phyloP scores from a whole-genome alignment of 2,113 vertebrate genomes.

The Cariama cristata region DNA sequence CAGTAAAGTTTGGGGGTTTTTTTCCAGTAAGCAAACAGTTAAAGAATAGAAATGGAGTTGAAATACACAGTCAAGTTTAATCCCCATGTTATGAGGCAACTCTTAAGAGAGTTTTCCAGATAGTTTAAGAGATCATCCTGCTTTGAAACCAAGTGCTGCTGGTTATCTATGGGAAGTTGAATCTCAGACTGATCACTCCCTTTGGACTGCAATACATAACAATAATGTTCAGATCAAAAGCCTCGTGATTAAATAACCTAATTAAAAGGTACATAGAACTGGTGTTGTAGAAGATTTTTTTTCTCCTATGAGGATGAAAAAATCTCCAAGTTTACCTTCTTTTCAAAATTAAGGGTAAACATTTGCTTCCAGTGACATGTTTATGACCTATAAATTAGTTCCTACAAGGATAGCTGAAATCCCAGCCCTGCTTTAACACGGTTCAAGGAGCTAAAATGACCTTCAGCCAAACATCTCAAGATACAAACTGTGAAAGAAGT shows the following conservation, averaged over 20 bases:
- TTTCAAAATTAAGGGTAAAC: constrained; percentile 37
- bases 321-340: neutral
- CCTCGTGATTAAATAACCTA: constrained; percentile 40
- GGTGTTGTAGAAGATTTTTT: neutral
- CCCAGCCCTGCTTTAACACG: neutral
- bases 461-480: neutral
- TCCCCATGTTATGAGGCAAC: neutral
- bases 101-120: neutral
- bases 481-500: neutral
- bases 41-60: constrained; percentile 2
- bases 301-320: neutral
- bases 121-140: neutral
- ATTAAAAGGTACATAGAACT: constrained; percentile 21
- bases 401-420: constrained; percentile 6
- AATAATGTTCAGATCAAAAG: constrained; percentile 55
- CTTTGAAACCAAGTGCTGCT: neutral
- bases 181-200: constrained; percentile 11
- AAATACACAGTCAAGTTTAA: neutral
- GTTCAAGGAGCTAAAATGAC: constrained; percentile 18
- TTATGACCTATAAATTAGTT: constrained; percentile 43
- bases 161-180: constrained; percentile 1
- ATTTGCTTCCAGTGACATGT: constrained; percentile 19
- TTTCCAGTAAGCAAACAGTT: constrained; percentile 12
- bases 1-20: neutral
- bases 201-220: neutral